Evolutionary conservation across 2,888 invertebrate species (phyloP), one percentile per base, ranked within the genome.

Genomic region (Arctia plantaginis): DNA sequence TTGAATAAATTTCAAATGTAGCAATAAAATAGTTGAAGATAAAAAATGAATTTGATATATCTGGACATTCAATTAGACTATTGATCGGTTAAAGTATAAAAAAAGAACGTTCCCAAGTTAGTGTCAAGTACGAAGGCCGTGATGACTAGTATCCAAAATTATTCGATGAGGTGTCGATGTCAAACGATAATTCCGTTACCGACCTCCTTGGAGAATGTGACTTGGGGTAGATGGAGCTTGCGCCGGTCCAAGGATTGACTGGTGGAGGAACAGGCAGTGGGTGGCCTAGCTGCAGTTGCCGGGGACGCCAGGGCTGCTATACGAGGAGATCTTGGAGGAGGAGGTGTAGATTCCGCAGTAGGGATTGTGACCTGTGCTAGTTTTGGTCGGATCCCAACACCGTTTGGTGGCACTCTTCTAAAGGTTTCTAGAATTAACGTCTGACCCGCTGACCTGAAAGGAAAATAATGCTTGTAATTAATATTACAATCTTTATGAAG

Each of bases 121-220:
- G 66, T 33, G 55, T 74, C 66, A 74, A 72, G 77, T 41, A 67
- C 23, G 59, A 75, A 69, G 74, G 71, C 78, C 82, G 80, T 72
- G 81, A 87, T 90, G 90, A 90, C 90, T 90, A 90, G 89, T 86
- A 85, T 80, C 74, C 71, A 78, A 79, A 77, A 79, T 73, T 72
- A 82, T 77, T 79, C 59, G 72, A 79, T 79, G 77, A 78, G 75
- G 66, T 77, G 72, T 96, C 95, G 76, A 71, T 77, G 72, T 96
- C 95, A 98, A 86, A 98, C 98, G 88, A 98, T 97, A 87, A 98
- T 97, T 79, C 98, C 98, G 87, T 97, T 97, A 98, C 98, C 98
- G 97, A 98, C 98, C 98, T 98, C 98, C 92, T 98, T 97, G 90
- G 97, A 98, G 95, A 98, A 98, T 72, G 98, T 98, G 90, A 98